phyloP scores from a whole-genome alignment of 2,113 vertebrate genomes.

The Antechinus stuartii region DNA sequence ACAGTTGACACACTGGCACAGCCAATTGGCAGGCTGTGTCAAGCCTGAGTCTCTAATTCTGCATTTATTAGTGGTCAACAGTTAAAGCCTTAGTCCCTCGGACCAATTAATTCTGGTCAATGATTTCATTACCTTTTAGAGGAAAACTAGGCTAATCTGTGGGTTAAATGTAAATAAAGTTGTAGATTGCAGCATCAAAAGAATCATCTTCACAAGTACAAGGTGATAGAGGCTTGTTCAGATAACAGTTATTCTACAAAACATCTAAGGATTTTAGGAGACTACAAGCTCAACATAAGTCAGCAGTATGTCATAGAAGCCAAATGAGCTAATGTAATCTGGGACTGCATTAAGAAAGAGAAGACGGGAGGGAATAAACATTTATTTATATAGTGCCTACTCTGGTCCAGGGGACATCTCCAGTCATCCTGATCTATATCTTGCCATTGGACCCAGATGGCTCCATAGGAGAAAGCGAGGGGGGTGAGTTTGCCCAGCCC shows the following conservation, averaged over 20 bases:
- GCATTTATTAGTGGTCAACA: background rate
- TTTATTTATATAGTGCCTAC: background rate
- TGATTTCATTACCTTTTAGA: background rate
- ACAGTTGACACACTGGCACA: background rate
- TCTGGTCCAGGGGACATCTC: background rate
- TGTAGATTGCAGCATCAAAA: background rate
- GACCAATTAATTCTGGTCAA: background rate
- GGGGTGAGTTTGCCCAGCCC: no score
- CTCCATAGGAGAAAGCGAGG: no score
- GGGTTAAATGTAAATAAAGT: background rate
- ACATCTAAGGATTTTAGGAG: background rate
- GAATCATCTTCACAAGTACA: background rate
- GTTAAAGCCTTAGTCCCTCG: background rate
- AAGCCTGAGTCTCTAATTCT: background rate
- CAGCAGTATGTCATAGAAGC: background rate
- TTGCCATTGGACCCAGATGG: no score
- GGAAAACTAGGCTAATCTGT: background rate
- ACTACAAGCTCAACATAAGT: background rate
- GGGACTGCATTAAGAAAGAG: background rate
- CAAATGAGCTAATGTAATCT: background rate
- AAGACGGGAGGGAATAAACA: background rate
- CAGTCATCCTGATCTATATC: no score
- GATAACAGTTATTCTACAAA: background rate
- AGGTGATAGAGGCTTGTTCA: background rate
- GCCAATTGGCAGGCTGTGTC: background rate